Evolutionary conservation across 2,888 invertebrate genomes (phyloP).

Genomic region (Drosophila nr. perissopoda): DNA sequence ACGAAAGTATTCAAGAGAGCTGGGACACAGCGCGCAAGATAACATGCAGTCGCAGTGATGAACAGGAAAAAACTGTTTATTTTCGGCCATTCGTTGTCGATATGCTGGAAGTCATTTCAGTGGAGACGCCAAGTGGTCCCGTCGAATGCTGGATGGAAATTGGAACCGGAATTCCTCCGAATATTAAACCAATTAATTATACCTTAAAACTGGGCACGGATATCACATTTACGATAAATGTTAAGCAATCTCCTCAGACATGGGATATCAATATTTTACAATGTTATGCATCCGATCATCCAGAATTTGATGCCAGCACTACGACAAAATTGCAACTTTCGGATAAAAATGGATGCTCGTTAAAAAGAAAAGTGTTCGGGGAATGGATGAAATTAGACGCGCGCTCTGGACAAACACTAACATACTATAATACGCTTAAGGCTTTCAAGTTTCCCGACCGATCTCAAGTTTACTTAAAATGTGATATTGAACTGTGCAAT

Average conservation of each 20-base stretch:
- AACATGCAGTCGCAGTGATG: conserved; percentile 85
- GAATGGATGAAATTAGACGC: conserved; percentile 88
- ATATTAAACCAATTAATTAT: conserved; percentile 87
- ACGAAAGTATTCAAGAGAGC: conserved; percentile 88
- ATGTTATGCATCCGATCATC: conserved; percentile 90
- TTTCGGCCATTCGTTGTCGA: conserved; percentile 88
- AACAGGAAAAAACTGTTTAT: conserved; percentile 83
- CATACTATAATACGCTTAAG: conserved; percentile 89
- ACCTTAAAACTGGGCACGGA: conserved; percentile 89
- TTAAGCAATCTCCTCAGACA: conserved; percentile 88
- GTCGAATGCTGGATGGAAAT: conserved; percentile 93
- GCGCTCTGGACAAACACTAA: conserved; percentile 87
- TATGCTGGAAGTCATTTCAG: conserved; percentile 89
- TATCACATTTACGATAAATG: conserved; percentile 89
- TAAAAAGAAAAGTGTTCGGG: conserved; percentile 88
- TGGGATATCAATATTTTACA: conserved; percentile 90
- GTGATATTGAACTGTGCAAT: conserved; percentile 88
- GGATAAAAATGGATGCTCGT: conserved; percentile 89
- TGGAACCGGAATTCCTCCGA: conserved; percentile 89
- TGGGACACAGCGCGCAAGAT: conserved; percentile 89
- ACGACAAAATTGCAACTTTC: conserved; percentile 89
- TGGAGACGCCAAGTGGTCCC: conserved; percentile 88
- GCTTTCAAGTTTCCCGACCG: conserved; percentile 91
- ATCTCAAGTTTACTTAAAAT: conserved; percentile 90
- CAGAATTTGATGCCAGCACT: conserved; percentile 87